Evolutionary conservation across 2,888 invertebrate species (phyloP).

Genomic region (Arge pagana): DNA sequence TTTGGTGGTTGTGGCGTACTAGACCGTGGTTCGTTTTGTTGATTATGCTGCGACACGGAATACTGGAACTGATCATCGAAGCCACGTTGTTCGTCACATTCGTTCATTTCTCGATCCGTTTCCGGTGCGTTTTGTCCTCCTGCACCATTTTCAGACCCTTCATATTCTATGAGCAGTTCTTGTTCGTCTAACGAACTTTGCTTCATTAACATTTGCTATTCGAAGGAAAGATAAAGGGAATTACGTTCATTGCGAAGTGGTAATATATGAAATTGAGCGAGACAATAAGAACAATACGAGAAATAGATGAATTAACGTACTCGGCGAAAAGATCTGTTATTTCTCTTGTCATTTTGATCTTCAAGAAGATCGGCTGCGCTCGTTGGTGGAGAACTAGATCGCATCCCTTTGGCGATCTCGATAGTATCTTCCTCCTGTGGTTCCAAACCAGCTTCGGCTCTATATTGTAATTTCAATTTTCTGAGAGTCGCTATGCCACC

Average conservation of each 20-base stretch:
- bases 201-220: constrained; percentile 77
- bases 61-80: constrained; percentile 55
- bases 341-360: constrained; percentile 79
- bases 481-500: constrained; percentile 89
- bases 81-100: constrained; percentile 45
- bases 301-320: constrained; percentile 49
- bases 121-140: constrained; percentile 57
- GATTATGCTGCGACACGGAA: constrained; percentile 39
- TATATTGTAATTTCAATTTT: constrained; percentile 73
- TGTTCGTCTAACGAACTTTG: constrained; percentile 90
- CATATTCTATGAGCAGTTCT: constrained; percentile 62
- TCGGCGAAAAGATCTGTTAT: constrained; percentile 72
- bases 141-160: constrained; percentile 34
- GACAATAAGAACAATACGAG: background rate
- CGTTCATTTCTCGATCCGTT: constrained; percentile 55
- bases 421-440: constrained; percentile 89
- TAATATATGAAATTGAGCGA: constrained; percentile 4
- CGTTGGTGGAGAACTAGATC: constrained; percentile 93
- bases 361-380: constrained; percentile 89
- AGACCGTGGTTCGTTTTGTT: constrained; percentile 58
- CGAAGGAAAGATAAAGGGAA: background rate
- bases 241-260: background rate
- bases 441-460: constrained; percentile 73
- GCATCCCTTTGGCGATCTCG: constrained; percentile 91
- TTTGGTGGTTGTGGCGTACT: constrained; percentile 57